Conservation (phyloP, 2,797 vertebrate species). For the Sebastes minor region DNA sequence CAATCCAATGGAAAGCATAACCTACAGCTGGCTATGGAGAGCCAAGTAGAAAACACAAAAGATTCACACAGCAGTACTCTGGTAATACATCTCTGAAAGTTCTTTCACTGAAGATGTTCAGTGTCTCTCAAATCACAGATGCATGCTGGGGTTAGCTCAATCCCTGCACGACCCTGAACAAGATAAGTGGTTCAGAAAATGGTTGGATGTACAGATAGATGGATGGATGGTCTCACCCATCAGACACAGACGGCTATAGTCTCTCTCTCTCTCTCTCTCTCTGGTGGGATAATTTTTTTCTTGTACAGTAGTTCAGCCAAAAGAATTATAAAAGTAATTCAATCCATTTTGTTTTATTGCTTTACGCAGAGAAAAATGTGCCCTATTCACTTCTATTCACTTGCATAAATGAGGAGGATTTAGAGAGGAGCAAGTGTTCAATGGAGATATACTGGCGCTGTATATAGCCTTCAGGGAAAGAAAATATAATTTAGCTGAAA, state of each 20-base stretch:
- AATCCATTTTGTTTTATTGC: slow-evolving; percentile 46
- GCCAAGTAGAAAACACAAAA: background rate
- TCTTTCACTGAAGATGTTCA: background rate
- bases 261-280: background rate
- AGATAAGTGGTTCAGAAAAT: background rate
- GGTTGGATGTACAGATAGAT: background rate
- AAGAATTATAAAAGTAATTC: slow-evolving; percentile 41
- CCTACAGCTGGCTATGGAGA: background rate
- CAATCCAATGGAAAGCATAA: background rate
- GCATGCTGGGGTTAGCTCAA: background rate
- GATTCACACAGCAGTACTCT: background rate
- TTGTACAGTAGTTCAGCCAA: slow-evolving; percentile 29
- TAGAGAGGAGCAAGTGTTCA: slow-evolving; percentile 41
- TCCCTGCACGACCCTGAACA: background rate
- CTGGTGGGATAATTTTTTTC: slow-evolving; percentile 15
- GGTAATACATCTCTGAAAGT: background rate
- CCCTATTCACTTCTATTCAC: slow-evolving; percentile 37
- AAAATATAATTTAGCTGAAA: slow-evolving; percentile 26
- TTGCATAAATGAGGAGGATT: slow-evolving; percentile 46
- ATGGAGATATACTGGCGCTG: slow-evolving; percentile 38
- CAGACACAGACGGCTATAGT: background rate
- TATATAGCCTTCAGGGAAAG: slow-evolving; percentile 8
- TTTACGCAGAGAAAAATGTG: slow-evolving; percentile 41
- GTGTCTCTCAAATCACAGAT: background rate
- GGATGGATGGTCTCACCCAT: background rate